Conservation (phyloP, 2,797 vertebrate species). For the Gephyroberyx darwinii region DNA sequence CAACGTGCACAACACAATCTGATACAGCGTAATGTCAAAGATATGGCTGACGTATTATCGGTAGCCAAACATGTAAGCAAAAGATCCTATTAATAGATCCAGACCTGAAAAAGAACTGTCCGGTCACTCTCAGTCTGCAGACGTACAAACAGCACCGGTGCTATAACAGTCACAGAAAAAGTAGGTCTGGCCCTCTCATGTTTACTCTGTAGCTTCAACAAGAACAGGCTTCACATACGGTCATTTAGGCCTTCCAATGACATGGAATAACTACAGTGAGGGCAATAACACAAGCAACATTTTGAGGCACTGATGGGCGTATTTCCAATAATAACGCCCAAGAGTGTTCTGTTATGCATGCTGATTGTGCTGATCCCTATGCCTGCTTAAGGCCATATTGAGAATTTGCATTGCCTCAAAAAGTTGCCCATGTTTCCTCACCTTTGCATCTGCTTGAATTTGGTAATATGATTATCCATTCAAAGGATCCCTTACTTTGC, state of each 20-base stretch:
- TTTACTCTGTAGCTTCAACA: constrained; percentile 8
- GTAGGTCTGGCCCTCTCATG: neutral
- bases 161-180: constrained; percentile 11
- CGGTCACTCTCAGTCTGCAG: constrained; percentile 19
- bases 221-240: neutral
- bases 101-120: constrained; percentile 33
- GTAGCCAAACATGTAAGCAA: constrained; percentile 35
- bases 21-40: constrained; percentile 40
- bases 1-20: constrained; percentile 44
- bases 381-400: neutral
- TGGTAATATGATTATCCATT: neutral
- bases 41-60: constrained; percentile 53
- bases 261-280: neutral
- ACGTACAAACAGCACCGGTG: neutral
- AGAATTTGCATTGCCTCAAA: neutral
- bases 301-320: neutral
- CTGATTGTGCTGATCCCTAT: neutral
- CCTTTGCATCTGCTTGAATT: neutral
- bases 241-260: neutral
- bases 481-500: neutral
- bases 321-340: neutral
- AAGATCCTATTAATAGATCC: constrained; percentile 68
- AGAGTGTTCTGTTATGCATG: neutral
- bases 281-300: neutral
- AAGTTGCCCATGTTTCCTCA: neutral